Evolutionary conservation across 1,140 invertebrate genomes (phyloP), one percentile per base, ranked within the genome.

Genomic region (Drosophila arizonae): DNA sequence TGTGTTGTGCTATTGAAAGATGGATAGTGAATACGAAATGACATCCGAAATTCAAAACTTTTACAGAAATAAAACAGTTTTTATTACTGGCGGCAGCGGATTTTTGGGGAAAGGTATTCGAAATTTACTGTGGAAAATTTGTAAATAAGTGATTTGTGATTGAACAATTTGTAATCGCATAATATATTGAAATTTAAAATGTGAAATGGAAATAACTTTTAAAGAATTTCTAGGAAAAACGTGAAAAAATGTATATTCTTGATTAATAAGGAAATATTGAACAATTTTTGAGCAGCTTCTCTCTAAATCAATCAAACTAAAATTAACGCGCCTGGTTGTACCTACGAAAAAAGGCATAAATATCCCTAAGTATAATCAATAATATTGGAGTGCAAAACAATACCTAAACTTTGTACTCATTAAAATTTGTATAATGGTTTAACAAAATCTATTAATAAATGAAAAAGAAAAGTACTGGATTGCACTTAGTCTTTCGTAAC

Each of bases 101-200:
- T 96, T 96, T 91, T 92, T 96, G 77, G 96, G 96, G 2, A 96
- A 96, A 93, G 94, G 93, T 93, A 80, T 45, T 33, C 26, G 5
- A n/a, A 55, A 1, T 13, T 33, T 30, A 4, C 8, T 36, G 46
- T 46, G 39, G 30, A 71, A 46, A 6, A 26, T 51, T 13, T 51
- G 21, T 13, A 1, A 13, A 11, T 24, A 1, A 9, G 9, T 9
- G 24, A 30, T 30, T 24, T 24, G 21, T 24, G 6, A 30, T 30
- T 30, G 0, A 17, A 17, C 1, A 17, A 17, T 17, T 17, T 17
- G 21, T 24, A 30, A 30, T 30, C 4, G 4, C 4, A 6, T 2
- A 28, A 28, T 4, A 30, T 30, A 4, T 30, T 6, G 6, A 30
- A 30, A 30, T 33, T 33, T 10, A 33, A 33, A 24, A 2, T 24